Evolutionary conservation across 1,140 invertebrate species (phyloP), one percentile per base, ranked within the genome.

Genomic region (Dysdera silvatica): DNA sequence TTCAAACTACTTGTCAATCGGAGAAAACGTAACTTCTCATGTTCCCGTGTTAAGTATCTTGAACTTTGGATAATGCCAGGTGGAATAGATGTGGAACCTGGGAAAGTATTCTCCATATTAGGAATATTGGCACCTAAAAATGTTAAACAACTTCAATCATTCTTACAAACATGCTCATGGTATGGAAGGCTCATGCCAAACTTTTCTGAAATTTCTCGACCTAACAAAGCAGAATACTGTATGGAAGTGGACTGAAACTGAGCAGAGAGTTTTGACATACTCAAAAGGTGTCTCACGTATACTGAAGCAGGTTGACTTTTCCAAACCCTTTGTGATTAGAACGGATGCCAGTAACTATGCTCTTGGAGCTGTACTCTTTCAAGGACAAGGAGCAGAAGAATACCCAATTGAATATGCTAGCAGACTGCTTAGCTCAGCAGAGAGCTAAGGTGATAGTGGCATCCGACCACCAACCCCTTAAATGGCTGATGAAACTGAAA

Each of bases 361-460:
- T 6, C 20, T 72, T 23, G 72, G 71, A 10, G 68, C 66, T 14
- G 70, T 71, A 18, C 66, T 76, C 40, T 66, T 66, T 8, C 70
- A 75, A 67, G 47, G 65, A 32, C 59, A 70, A 55, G 63, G 68
- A 4, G 67, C 65, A 48, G 45, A 41, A 3, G 60, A 68, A 37
- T 33, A 62, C n/a, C 64, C 69, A 2, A 69, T 74, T 14, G 69
- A 68, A 2, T 74, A 71, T 66, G 66, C 48, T 6, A 54, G 40
- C 28, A 24, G 59, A 5, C 18, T 29, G 24, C 14, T 56, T 4
- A 33, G 2, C 10, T 2, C 35, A n/a, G 31, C 32, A 14, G 58
- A 72, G 40, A 2, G 48, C n/a, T n/a, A n/a, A 57, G 33, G 0
- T 57, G 6, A n/a, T 4, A 2, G 54, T 57, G 0, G 54, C 28